Conservation (phyloP, 2,113 vertebrate species). For the Zapus hudsonius region DNA sequence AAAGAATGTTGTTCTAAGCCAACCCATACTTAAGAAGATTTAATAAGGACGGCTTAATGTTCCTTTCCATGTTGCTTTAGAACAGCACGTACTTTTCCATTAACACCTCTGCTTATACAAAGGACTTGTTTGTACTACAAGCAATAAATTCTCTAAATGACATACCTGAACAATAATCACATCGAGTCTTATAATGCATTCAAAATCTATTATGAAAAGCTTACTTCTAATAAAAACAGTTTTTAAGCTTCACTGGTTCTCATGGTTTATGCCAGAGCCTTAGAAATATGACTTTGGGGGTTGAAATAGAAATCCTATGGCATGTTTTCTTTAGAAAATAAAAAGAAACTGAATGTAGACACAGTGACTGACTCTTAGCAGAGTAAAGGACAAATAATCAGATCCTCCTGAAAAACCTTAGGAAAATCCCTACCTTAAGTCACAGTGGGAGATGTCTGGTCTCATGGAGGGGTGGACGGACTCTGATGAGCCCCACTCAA, state of each 20-base stretch:
- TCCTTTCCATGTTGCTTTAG: conserved; percentile 62
- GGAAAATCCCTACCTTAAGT: neutral
- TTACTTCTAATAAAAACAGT: conserved; percentile 56
- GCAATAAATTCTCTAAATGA: conserved; percentile 57
- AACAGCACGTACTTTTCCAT: conserved; percentile 56
- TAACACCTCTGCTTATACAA: conserved; percentile 57
- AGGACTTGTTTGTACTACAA: conserved; percentile 57
- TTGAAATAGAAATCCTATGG: neutral
- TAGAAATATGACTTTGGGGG: conserved; percentile 12
- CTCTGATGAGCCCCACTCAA: too few species aligned
- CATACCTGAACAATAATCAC: conserved; percentile 63
- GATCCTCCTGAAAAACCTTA: neutral
- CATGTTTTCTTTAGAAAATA: conserved; percentile 39
- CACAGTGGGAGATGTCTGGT: neutral
- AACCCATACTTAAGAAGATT: conserved; percentile 67
- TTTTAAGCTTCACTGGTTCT: conserved; percentile 22
- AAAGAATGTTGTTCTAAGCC: conserved; percentile 61
- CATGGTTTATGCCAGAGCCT: neutral
- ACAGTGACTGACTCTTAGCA: neutral
- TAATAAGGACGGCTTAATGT: conserved; percentile 68
- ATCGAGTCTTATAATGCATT: conserved; percentile 48
- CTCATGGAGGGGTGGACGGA: neutral
- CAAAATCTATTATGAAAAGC: conserved; percentile 49
- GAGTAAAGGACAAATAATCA: neutral
- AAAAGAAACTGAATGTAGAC: neutral